Base-by-base conservation (phyloP, 2,113 vertebrate genomes). In the human region DNA sequence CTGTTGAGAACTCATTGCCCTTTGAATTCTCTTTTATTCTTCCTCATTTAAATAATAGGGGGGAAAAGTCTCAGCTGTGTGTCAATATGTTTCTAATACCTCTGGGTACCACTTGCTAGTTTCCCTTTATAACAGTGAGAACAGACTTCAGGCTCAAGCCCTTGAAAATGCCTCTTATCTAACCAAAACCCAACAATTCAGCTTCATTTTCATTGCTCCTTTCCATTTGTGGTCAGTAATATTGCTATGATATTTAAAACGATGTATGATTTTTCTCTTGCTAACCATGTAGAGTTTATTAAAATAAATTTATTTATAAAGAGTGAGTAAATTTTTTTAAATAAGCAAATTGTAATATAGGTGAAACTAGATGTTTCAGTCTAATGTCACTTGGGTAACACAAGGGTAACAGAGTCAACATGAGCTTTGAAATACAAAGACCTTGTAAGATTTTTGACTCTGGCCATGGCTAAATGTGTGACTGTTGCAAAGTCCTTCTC, bases 231-330 rank as follows among this genome's bases (percentile, higher is more conserved):
- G 45, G 17, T 57, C 64, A 97, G 35, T n/a, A 68, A 81, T 17
- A 8, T 11, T 84, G 45, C 16, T 48, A 50, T 0, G 18, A 50
- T 50, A 50, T 35, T 79, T 50, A 79, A 79, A 78, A 50, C 30
- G 35, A 32, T 79, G 4, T 76, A 79, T 79, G 48, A 2, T 55
- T 82, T 68, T 81, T 66, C 27, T 84, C 43, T 64, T 32, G 35
- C 32, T 85, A 48, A 43, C 38, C 50, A 25, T 12, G 35, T 20
- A 73, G 84, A 81, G 18, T 55, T 91, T 73, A 93, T 94, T 85
- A 57, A 43, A 84, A 94, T 20, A 80, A 81, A 45, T 38, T 52
- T 93, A 83, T 61, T 90, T 86, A 73, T 85, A 75, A 93, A 83
- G 32, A 86, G 10, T 48, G 40, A 80, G n/a, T 38, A 93, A 22